A percentile compares a stretch with the other conserved stretches of the same genome.
phyloP scores from a whole-genome alignment of 2,797 vertebrate genomes.

The Phoebastria nigripes region DNA sequence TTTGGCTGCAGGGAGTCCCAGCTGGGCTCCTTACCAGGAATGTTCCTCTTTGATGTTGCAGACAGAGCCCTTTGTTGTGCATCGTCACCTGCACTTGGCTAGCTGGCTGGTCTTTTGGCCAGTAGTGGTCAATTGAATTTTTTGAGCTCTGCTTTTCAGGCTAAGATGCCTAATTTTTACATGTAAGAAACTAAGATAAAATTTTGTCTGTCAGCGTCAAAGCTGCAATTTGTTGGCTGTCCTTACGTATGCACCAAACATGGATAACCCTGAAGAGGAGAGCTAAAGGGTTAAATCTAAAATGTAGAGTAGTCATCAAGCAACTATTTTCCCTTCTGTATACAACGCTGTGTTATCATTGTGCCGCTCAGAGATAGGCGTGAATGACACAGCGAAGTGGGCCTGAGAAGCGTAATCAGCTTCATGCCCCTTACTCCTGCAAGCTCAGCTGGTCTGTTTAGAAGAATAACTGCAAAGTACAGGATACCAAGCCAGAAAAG shows the following conservation, averaged over 20 bases:
- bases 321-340: not conserved
- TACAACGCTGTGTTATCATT: not conserved
- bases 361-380: not conserved
- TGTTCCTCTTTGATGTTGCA: not conserved
- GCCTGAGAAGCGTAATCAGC: not conserved
- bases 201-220: not conserved
- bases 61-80: not conserved
- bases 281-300: slow-evolving; percentile 21
- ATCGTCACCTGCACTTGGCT: not conserved
- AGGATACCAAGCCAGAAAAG: not conserved
- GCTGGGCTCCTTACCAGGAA: not conserved
- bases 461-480: not conserved
- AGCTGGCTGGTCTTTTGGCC: not conserved
- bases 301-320: not conserved
- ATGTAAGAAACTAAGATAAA: not conserved
- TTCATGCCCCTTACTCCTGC: not conserved
- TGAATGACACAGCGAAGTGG: slow-evolving; percentile 33
- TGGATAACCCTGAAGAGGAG: not conserved
- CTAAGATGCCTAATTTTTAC: not conserved
- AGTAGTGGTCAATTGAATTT: not conserved
- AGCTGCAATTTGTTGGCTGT: not conserved
- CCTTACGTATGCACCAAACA: not conserved
- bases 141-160: not conserved
- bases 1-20: not conserved
- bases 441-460: not conserved